Base-by-base conservation (phyloP, 2,797 vertebrate species). In the Merluccius polli region DNA sequence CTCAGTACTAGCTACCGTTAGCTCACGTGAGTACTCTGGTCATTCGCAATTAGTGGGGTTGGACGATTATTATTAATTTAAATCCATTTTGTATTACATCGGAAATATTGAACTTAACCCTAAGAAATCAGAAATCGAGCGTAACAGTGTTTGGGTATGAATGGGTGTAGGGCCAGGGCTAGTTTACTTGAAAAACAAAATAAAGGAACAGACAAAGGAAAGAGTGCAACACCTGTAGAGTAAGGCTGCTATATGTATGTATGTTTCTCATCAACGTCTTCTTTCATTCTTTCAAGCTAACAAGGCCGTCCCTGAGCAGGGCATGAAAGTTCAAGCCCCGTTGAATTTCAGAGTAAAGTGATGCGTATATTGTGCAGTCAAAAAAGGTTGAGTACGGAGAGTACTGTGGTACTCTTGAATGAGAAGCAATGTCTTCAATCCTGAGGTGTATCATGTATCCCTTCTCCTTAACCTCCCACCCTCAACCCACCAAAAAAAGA, bases 281-380 rank as follows among this genome's bases (percentile, higher is more conserved):
- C 92, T 87, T 65, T 94, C 93, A 93, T 94, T 94, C 89, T 93
- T 95, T 95, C 94, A 95, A 95, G 92, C 94, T 95, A 96, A 95
- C 92, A 92, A 97, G 94, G 95, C 95, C 95, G 95, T 98, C 96
- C 97, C 97, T 99, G 97, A 99, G 97, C 95, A 92, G 92, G 92
- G 91, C 87, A 74, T 83, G 59, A 93, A 93, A 94, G 93, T 93
- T 92, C 94, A 93, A 95, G 29, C 94, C 89, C 87, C 77, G 90
- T 92, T 93, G 94, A 95, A 94, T 92, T 92, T 90, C 91, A 78
- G 91, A 93, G 92, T 93, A 92, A 92, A 93, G 94, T 94, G 95
- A 93, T 92, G 91, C 92, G 94, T 93, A 91, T 93, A 88, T 95
- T 97, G 97, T 98, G 96, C 97, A 97, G 93, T 94, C 92, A 90